Evolutionary conservation across 2,797 vertebrate species (phyloP), one percentile per base, ranked within the genome.

Genomic region (Typhlichthys eigenmanni): DNA sequence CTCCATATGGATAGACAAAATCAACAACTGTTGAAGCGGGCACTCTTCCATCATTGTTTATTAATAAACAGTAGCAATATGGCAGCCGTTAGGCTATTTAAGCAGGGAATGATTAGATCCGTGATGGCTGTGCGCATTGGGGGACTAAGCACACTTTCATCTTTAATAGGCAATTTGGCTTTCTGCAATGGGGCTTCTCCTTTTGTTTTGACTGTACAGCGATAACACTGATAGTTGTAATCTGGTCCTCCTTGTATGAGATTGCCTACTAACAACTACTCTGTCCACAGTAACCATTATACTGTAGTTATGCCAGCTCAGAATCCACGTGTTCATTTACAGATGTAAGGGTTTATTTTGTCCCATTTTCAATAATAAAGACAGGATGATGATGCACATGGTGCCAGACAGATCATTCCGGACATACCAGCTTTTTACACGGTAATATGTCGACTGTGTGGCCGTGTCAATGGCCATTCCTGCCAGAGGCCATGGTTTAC

Each of bases 81-180:
- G 89, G 86, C 87, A 87, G 88, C 79, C 84, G 87, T 92, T 90
- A 91, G 82, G 80, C 86, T 82, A 82, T 86, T 91, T 85, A 86
- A 89, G 85, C 86, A 82, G 89, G 71, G 83, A 85, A 88, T 90
- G 88, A 92, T 92, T 87, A 89, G 85, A 83, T 76, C 77, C 85
- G 68, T 85, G 86, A 89, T 90, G 79, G 89, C 88, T 79, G 73
- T 81, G 79, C 68, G 75, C 85, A 76, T 66, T 83, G 77, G 85
- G 88, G 90, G 87, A 87, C 83, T 80, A 78, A 88, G 82, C 77
- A 79, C 68, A 80, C 83, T 87, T 89, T 92, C 88, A 91, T 92
- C 90, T 92, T 91, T 90, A 91, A 92, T 91, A 91, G 90, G 88
- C 89, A 86, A 89, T 89, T 88, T 89, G 84, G 85, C 83, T 86